Percentiles rank a stretch among this genome's conserved stretches.
These are phyloP conservation scores for Sparidentex hasta DNA, from an alignment of 2,797 vertebrate genomes.

Conservation along the genomic window DNA sequence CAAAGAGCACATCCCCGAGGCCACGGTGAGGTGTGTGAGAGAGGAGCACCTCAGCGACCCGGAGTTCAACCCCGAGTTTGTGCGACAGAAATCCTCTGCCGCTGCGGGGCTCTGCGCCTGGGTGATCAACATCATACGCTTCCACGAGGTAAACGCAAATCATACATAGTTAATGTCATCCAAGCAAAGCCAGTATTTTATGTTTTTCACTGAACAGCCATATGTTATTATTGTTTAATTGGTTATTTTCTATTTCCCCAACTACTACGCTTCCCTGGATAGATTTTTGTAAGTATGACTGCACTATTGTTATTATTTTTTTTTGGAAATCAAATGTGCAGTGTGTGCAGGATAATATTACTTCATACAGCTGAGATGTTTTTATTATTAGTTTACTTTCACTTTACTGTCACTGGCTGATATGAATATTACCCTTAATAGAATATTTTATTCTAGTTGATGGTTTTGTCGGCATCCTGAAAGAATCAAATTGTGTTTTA, in stretches of 20 bases:
- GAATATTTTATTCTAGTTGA: not conserved
- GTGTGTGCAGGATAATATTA: not conserved
- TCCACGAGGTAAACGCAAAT: constrained; percentile 80
- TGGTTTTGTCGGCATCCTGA: not conserved
- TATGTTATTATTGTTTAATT: constrained; percentile 29
- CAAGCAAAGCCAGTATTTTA: not conserved
- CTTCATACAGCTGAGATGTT: not conserved
- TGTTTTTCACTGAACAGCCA: not conserved
- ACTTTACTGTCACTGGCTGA: not conserved
- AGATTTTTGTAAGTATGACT: constrained; percentile 88
- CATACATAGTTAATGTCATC: not conserved
- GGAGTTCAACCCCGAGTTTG: constrained; percentile 88
- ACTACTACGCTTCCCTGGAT: constrained; percentile 76
- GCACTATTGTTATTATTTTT: not conserved
- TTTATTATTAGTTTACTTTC: not conserved
- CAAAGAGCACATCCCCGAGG: constrained; percentile 85
- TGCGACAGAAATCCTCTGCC: constrained; percentile 86
- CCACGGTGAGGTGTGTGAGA: constrained; percentile 82
- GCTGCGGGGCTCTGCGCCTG: constrained; percentile 85
- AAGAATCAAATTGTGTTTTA: not conserved
- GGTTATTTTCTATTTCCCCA: constrained; percentile 70
- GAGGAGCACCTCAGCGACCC: constrained; percentile 86
- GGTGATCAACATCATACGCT: constrained; percentile 87
- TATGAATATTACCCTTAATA: not conserved
- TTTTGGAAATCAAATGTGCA: not conserved